Conservation (phyloP, 2,113 vertebrate species). For the Taxidea taxus region DNA sequence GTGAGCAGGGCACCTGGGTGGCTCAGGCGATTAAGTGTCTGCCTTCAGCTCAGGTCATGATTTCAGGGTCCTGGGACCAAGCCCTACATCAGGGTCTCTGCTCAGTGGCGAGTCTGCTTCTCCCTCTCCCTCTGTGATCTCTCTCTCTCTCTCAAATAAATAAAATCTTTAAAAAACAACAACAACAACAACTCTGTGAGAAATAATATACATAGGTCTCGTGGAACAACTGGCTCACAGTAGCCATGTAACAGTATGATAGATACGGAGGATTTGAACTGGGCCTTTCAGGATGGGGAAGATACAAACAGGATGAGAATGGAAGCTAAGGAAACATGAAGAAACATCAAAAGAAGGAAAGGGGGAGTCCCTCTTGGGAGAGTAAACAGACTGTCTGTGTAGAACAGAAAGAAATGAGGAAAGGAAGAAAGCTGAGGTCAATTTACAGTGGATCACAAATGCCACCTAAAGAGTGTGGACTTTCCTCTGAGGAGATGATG, state of each 20-base stretch:
- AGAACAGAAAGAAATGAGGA: neutral
- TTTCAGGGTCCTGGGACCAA: neutral
- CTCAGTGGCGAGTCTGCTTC: neutral
- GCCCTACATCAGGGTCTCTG: no score
- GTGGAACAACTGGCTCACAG: neutral
- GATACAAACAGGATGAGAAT: neutral
- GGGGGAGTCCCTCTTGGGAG: neutral
- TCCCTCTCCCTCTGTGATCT: no score
- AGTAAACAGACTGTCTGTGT: neutral
- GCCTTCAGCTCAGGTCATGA: neutral
- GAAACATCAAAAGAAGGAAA: neutral
- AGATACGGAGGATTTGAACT: neutral
- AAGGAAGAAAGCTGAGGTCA: neutral
- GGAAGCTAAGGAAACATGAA: neutral
- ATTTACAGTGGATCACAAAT: neutral
- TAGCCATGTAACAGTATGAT: neutral
- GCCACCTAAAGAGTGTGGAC: neutral
- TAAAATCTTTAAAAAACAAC: neutral
- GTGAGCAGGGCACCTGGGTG: neutral
- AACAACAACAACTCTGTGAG: neutral
- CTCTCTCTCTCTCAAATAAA: neutral
- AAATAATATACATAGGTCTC: neutral
- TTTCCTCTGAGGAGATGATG: neutral
- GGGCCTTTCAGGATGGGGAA: neutral
- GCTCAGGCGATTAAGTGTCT: neutral